Conservation (phyloP, 2,888 invertebrate species). For the Notodonta ziczac region DNA sequence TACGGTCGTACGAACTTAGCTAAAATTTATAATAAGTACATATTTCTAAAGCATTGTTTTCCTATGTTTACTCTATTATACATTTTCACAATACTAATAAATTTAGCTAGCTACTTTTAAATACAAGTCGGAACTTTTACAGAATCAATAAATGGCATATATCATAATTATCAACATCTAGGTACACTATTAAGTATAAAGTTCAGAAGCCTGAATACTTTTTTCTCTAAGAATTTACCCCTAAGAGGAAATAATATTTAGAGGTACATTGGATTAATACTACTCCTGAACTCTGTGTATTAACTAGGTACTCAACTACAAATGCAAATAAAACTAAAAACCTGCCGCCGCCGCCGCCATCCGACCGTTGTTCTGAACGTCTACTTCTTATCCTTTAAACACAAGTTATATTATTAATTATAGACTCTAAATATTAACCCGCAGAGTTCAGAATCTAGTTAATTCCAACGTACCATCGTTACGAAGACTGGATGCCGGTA, state of each 20-base stretch:
- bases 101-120: neutral
- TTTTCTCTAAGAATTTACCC: neutral
- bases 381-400: neutral
- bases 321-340: neutral
- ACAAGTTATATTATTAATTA: neutral
- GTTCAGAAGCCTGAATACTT: neutral
- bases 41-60: constrained; percentile 9
- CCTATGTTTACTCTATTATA: constrained; percentile 12
- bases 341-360: neutral
- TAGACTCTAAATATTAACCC: neutral
- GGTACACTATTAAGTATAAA: neutral
- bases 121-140: neutral
- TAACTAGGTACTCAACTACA: neutral
- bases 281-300: constrained; percentile 13
- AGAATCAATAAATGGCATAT: neutral
- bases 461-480: constrained; percentile 10
- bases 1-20: too few species aligned
- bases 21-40: neutral
- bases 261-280: constrained; percentile 28
- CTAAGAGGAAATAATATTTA: neutral
- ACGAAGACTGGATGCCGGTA: constrained; percentile 1
- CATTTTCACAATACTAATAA: neutral
- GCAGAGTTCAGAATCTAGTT: constrained; percentile 5
- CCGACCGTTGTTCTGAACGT: neutral
- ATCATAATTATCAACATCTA: neutral